Percentiles rank a stretch among this genome's conserved stretches.
These are phyloP conservation scores for Hemicentrotus pulcherrimus DNA, from an alignment of 35 echinoderm and acorn worm genomes.

Conservation along the genomic window DNA sequence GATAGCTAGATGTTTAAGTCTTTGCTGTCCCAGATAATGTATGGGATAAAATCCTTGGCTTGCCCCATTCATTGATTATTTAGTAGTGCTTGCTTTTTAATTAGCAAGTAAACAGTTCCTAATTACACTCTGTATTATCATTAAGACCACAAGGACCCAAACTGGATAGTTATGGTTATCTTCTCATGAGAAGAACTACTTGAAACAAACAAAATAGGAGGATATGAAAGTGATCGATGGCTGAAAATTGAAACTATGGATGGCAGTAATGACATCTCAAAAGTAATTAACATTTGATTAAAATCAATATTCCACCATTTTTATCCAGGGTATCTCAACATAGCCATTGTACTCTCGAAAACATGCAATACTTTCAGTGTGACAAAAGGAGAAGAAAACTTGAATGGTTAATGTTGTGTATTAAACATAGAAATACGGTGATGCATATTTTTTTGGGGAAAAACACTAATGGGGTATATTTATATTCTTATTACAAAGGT, in stretches of 20 bases:
- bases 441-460: neutral
- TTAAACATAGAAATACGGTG: neutral
- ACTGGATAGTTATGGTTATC: neutral
- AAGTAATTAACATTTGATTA: neutral
- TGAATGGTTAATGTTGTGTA: no score
- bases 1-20: no score
- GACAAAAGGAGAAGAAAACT: no score
- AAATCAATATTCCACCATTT: neutral
- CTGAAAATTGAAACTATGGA: neutral
- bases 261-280: neutral
- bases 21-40: no score
- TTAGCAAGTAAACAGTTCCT: neutral
- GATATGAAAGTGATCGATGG: neutral
- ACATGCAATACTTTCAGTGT: no score
- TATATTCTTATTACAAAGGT: slow-evolving; percentile 45
- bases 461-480: neutral
- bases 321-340: neutral
- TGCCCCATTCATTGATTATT: no score
- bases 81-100: neutral
- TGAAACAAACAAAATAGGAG: neutral
- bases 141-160: neutral
- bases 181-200: neutral
- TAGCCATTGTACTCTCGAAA: neutral
- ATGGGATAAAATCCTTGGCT: no score
- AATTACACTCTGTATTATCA: neutral